A percentile compares a stretch with the other conserved stretches of the same genome.
Conservation (phyloP, 2,113 vertebrate species). For the Scortum barcoo region DNA sequence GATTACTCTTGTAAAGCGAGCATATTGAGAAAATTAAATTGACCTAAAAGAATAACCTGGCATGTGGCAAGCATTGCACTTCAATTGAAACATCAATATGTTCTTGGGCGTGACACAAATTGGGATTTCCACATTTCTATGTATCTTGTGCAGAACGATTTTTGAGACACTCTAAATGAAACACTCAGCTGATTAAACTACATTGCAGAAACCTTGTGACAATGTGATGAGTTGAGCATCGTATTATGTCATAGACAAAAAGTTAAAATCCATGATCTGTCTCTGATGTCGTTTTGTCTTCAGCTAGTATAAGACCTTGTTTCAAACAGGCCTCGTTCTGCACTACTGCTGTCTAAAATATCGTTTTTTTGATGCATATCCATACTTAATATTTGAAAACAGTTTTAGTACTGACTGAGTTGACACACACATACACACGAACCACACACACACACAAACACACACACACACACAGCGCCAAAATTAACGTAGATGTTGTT, state of each 20-base stretch:
- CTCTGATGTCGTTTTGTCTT: constrained; percentile 16
- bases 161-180: constrained; percentile 32
- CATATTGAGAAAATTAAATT: constrained; percentile 65
- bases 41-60: constrained; percentile 57
- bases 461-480: no score
- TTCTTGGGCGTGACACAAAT: constrained; percentile 47
- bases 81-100: constrained; percentile 52
- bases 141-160: neutral
- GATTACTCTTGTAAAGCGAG: constrained; percentile 55
- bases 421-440: no score
- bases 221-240: constrained; percentile 7
- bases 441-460: no score
- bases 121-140: constrained; percentile 37
- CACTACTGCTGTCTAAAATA: no score
- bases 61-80: constrained; percentile 22
- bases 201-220: neutral
- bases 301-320: constrained; percentile 20
- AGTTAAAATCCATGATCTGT: constrained; percentile 11
- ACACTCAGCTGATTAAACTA: constrained; percentile 47
- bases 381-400: no score
- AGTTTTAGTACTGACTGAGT: no score
- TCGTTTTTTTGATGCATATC: no score
- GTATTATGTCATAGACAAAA: constrained; percentile 23
- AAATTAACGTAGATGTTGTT: no score
- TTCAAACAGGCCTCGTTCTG: constrained; percentile 26